Conservation (phyloP, 1,140 invertebrate species). For the Macrobrachium rosenbergii region DNA sequence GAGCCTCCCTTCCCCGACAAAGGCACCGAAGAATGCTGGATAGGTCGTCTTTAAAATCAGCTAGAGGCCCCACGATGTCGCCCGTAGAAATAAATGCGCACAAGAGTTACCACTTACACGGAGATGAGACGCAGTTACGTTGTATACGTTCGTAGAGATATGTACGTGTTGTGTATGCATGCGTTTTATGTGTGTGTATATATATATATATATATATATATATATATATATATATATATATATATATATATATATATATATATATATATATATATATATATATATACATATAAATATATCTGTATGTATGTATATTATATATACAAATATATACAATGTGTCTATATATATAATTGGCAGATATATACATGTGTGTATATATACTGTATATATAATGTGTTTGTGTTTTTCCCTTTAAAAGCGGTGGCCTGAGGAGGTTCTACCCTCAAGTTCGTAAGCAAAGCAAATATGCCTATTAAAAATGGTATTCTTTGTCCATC, state of each 20-base stretch:
- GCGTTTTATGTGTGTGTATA: too few species aligned
- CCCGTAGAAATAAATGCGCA: too few species aligned
- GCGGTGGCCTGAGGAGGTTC: not conserved
- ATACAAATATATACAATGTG: not conserved
- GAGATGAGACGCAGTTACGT: not conserved
- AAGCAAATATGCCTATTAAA: too few species aligned
- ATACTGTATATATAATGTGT: constrained; percentile 8
- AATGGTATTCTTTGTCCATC: too few species aligned
- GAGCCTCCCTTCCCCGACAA: too few species aligned
- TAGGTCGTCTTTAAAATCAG: too few species aligned
- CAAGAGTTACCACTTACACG: too few species aligned
- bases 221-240: not conserved
- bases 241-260: constrained; percentile 19
- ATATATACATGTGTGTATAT: not conserved
- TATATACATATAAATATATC: not conserved
- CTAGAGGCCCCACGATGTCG: too few species aligned
- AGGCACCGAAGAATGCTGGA: too few species aligned
- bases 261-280: constrained; percentile 13
- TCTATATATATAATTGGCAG: constrained; percentile 6
- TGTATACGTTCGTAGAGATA: not conserved
- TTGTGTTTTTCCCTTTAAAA: not conserved
- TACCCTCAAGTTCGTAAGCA: too few species aligned
- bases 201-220: not conserved
- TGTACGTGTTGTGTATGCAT: too few species aligned
- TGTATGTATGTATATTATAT: not conserved